A percentile compares a stretch with the other conserved stretches of the same genome.
phyloP scores from a whole-genome alignment of 2,888 invertebrate species.

The Acrocyrtus sp. region DNA sequence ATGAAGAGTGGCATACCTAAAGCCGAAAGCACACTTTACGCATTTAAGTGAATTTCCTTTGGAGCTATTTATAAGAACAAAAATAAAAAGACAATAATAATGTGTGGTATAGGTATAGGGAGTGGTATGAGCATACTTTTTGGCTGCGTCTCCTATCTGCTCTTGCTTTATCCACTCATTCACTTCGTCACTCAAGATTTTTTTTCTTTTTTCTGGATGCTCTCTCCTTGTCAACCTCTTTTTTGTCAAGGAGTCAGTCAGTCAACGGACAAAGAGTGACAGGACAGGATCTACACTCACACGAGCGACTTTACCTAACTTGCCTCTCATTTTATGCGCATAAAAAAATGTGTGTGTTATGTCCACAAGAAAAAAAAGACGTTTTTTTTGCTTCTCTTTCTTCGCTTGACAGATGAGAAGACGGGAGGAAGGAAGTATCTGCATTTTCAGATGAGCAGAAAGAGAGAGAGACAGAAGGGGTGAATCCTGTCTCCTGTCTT shows the following conservation, averaged over 20 bases:
- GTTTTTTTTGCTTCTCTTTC: background rate
- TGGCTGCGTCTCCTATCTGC: background rate
- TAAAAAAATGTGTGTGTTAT: background rate
- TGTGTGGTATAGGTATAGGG: background rate
- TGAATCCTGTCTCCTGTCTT: conserved; percentile 27
- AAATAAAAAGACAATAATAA: background rate
- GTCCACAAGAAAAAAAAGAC: background rate
- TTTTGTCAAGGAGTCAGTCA: conserved; percentile 41
- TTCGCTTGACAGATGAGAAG: conserved; percentile 34
- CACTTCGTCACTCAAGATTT: conserved; percentile 30
- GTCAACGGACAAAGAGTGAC: conserved; percentile 34
- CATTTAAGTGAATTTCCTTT: background rate
- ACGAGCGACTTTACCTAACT: background rate
- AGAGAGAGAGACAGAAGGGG: conserved; percentile 8
- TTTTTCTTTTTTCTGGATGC: too few species aligned
- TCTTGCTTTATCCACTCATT: conserved; percentile 3
- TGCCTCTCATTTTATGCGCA: background rate
- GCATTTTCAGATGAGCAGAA: background rate
- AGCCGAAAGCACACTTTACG: background rate
- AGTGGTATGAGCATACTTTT: background rate
- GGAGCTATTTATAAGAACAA: background rate
- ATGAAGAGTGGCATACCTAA: background rate
- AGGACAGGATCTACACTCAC: conserved; percentile 35
- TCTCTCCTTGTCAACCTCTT: conserved; percentile 31
- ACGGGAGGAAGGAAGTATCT: conserved; percentile 27